phyloP scores from a whole-genome alignment of 2,113 vertebrate species.

The Leucopternis melanops region DNA sequence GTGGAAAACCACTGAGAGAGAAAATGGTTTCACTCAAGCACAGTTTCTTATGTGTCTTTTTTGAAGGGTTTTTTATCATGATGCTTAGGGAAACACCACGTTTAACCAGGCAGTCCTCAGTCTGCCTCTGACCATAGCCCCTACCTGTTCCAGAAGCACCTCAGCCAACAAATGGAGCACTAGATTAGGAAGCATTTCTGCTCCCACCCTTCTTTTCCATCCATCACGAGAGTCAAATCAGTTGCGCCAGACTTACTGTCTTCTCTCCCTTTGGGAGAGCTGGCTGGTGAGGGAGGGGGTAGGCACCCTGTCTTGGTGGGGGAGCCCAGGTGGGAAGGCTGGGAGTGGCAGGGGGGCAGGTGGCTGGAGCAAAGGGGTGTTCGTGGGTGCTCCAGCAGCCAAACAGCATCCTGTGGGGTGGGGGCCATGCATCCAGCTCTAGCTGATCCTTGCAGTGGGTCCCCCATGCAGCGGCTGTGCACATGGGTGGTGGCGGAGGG shows the following conservation, averaged over 20 bases:
- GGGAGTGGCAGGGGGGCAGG: neutral
- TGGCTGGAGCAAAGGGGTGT: neutral
- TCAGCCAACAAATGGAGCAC: neutral
- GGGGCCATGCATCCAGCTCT: neutral
- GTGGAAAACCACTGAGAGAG: neutral
- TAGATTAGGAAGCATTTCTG: neutral
- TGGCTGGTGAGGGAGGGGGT: accelerated
- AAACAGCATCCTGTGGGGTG: neutral
- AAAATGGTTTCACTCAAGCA: neutral
- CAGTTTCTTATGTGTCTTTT: neutral
- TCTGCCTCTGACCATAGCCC: neutral
- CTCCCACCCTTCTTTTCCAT: neutral
- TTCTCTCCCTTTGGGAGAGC: neutral
- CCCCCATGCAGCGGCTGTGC: neutral
- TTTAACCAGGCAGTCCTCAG: neutral
- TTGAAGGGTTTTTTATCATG: neutral
- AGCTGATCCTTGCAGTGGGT: neutral
- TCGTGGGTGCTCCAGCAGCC: neutral
- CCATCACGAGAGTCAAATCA: accelerated
- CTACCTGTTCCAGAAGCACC: neutral
- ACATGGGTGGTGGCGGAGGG: no score
- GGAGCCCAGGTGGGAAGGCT: neutral
- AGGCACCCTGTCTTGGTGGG: neutral
- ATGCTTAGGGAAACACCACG: neutral
- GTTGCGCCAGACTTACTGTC: neutral